Evolutionary conservation across 2,113 vertebrate genomes (phyloP).

Genomic region (Pelodiscus sinensis): DNA sequence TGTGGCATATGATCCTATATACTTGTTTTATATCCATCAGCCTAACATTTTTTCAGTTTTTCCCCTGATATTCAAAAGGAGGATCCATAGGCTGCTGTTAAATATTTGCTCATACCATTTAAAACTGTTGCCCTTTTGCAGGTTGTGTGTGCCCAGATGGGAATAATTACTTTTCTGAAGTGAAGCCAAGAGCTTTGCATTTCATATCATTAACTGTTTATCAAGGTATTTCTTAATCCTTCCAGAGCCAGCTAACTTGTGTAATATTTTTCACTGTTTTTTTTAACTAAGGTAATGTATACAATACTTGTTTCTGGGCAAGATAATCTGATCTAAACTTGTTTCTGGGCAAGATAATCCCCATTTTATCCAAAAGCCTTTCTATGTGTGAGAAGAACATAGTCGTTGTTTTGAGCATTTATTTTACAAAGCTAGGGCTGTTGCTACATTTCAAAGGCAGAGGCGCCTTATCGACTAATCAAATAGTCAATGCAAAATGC

Average conservation of each 20-base stretch:
- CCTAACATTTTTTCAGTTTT: not conserved
- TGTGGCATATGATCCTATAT: not conserved
- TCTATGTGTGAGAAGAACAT: not conserved
- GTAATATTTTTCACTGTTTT: conserved; percentile 48
- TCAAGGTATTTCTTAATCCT: conserved; percentile 74
- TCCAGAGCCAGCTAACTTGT: conserved; percentile 61
- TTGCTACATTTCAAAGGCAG: no score
- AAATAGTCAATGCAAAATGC: no score
- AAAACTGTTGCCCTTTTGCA: conserved; percentile 47
- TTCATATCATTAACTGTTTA: conserved; percentile 72
- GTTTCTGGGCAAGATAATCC: conserved; percentile 49
- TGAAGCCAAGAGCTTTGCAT: conserved; percentile 61
- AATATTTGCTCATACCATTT: conserved; percentile 37
- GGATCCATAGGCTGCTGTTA: conserved; percentile 21
- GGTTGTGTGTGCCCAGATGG: conserved; percentile 56
- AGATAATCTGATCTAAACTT: conserved; percentile 38
- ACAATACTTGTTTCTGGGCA: conserved; percentile 48
- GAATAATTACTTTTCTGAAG: conserved; percentile 66
- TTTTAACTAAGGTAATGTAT: conserved; percentile 33
- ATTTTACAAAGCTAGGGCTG: not conserved
- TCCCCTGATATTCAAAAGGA: not conserved
- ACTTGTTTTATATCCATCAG: not conserved
- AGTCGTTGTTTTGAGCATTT: not conserved
- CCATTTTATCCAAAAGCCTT: conserved; percentile 37
- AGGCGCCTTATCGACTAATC: no score